Evolutionary conservation across 92 coral and sea anemone species (phyloP).

Genomic region (Galaxea fascicularis): DNA sequence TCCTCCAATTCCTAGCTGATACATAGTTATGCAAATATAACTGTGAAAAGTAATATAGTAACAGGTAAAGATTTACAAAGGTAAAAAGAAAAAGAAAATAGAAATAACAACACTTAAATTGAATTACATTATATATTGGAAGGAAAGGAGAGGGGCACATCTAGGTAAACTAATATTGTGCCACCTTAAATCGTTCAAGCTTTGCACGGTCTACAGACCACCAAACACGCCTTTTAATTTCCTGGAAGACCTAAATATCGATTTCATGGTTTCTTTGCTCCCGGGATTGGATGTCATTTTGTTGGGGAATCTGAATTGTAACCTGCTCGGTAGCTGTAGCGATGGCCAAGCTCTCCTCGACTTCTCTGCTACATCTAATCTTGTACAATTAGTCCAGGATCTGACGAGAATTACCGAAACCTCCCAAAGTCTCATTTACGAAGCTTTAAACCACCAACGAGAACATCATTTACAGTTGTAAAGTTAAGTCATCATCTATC

Average conservation of each 20-base stretch:
- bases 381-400: constrained; percentile 10
- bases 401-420: constrained; percentile 4
- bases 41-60: no score
- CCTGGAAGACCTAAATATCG: constrained; percentile 50
- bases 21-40: no score
- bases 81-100: no score
- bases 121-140: no score
- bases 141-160: no score
- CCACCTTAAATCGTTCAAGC: constrained; percentile 63
- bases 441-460: constrained; percentile 11
- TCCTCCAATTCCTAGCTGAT: no score
- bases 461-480: no score
- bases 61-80: no score
- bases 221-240: constrained; percentile 35
- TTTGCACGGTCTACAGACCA: constrained; percentile 67
- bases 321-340: constrained; percentile 12
- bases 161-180: no score
- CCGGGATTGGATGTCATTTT: no score
- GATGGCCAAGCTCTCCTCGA: constrained; percentile 8
- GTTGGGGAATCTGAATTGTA: constrained; percentile 31
- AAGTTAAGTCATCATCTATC: no score
- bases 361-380: constrained; percentile 7
- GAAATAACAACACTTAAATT: no score
- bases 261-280: constrained; percentile 23
- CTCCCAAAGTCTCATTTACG: constrained; percentile 3